Evolutionary conservation across 2,113 vertebrate species (phyloP).

Genomic region (Silurus asotus): DNA sequence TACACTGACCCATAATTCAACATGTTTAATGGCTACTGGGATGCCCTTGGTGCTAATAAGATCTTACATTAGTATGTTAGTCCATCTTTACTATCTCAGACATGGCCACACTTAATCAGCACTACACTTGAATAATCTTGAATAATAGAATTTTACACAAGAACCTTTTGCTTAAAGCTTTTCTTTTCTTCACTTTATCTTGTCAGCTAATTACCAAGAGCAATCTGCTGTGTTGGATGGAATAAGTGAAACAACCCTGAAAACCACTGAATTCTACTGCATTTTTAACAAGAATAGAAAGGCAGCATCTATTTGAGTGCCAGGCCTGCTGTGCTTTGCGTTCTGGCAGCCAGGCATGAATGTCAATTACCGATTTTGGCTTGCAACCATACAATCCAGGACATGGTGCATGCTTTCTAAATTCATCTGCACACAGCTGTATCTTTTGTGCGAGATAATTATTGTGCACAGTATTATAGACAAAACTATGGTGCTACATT

Average conservation of each 20-base stretch:
- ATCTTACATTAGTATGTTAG: neutral
- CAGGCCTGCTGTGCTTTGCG: neutral
- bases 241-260: neutral
- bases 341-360: neutral
- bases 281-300: constrained; percentile 1
- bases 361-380: neutral
- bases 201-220: neutral
- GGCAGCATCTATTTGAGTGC: neutral
- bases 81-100: neutral
- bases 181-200: neutral
- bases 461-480: neutral
- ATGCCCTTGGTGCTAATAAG: neutral
- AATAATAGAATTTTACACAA: neutral
- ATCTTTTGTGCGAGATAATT: neutral
- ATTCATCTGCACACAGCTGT: neutral
- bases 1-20: neutral
- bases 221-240: neutral
- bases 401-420: neutral
- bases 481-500: neutral
- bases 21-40: neutral
- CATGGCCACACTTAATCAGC: neutral
- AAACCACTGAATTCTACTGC: neutral
- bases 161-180: neutral
- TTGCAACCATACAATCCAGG: neutral
- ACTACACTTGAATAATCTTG: neutral